Evolutionary conservation across 2,797 vertebrate species (phyloP), one percentile per base, ranked within the genome.

Genomic region (Scomberomorus guttatus): DNA sequence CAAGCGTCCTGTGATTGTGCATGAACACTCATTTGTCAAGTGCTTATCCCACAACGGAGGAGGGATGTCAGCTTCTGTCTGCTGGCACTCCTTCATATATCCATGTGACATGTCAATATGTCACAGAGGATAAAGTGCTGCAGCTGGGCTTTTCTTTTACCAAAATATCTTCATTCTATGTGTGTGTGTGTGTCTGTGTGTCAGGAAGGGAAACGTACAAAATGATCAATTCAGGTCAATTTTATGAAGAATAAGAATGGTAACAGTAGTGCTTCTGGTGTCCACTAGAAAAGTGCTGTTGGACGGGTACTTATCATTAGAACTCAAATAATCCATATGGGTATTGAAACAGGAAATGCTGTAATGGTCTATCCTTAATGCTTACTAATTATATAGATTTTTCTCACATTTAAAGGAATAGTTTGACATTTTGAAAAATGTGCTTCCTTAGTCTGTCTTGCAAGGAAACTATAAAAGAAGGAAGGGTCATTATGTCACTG

Each of bases 81-180:
- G 87, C 91, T 81, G 86, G 73, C 87, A 86, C 82, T 91, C 82
- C 87, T 90, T 93, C 91, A 90, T 91, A 89, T 90, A 84, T 90
- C 91, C 87, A 83, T 89, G 87, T 90, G 92, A 93, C 89, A 84
- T 86, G 91, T 90, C 92, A 92, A 89, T 91, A 90, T 90, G 90
- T 93, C 93, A 93, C 72, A 50, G 29, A 81, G 86, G 91, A 91
- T 88, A 77, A 86, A 92, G 89, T 87, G 85, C 86, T 80, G 75
- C 59, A 68, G 81, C 81, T 56, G 46, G 80, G 77, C 85, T 87
- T 84, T 81, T 84, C 78, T 86, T 74, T 82, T 22, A 77, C 75
- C 75, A 68, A 80, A 82, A 90, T 90, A 59, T 93, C 85, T 92
- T 81, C 87, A 85, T 83, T 79, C 69, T 79, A 0, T 84, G 71